A percentile compares a stretch with the other conserved stretches of the same genome.
phyloP scores from a whole-genome alignment of 2,113 vertebrate species.

The Naja naja region DNA sequence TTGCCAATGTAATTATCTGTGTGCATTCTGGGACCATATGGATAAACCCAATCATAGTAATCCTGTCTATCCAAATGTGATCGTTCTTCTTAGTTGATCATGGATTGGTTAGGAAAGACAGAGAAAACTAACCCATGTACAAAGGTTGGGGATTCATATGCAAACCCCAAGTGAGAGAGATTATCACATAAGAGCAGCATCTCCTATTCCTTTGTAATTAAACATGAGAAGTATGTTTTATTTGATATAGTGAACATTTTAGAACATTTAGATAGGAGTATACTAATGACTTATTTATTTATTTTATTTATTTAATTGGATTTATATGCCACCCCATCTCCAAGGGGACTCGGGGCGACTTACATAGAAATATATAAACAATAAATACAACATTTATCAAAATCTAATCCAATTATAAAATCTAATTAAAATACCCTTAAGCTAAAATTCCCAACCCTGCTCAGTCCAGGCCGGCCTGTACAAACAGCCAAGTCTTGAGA shows the following conservation, averaged over 20 bases:
- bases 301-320: too few relatives aligned
- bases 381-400: too few relatives aligned
- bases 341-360: too few relatives aligned
- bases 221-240: background rate
- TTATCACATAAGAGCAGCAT: background rate
- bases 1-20: background rate
- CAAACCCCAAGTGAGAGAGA: background rate
- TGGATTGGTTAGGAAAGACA: background rate
- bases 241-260: background rate
- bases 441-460: too few relatives aligned
- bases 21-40: background rate
- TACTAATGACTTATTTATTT: background rate
- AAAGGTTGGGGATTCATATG: background rate
- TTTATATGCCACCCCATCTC: too few relatives aligned
- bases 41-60: background rate
- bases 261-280: conserved; percentile 30
- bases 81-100: background rate
- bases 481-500: too few relatives aligned
- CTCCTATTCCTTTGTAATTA: background rate
- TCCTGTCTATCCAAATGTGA: too few relatives aligned
- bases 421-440: too few relatives aligned
- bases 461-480: too few relatives aligned
- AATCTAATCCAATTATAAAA: too few relatives aligned
- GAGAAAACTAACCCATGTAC: background rate
- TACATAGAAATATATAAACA: too few relatives aligned